Conservation (phyloP, 2,888 invertebrate genomes). For the Himalopsyche kuldschensis region DNA sequence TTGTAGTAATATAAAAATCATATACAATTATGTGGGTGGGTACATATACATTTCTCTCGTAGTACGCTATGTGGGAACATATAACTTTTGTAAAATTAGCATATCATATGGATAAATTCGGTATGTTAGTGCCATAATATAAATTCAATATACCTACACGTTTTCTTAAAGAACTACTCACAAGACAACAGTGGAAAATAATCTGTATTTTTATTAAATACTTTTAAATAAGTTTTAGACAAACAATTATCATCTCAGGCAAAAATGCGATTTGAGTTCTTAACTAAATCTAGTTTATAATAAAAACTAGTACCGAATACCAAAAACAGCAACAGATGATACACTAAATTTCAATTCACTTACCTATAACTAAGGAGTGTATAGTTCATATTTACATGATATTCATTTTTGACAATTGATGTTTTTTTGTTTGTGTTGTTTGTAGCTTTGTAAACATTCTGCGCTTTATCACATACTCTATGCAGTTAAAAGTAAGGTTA, state of each 20-base stretch:
- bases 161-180: constrained; percentile 16
- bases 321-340: neutral
- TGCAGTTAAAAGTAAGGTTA: neutral
- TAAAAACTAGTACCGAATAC: neutral
- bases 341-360: neutral
- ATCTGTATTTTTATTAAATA: neutral
- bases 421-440: neutral
- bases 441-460: neutral
- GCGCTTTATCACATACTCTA: neutral
- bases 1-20: neutral
- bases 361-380: neutral
- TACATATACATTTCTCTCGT: neutral
- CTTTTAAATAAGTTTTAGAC: neutral
- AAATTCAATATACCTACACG: constrained; percentile 1
- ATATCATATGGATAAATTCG: neutral
- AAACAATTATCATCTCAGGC: neutral
- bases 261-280: neutral
- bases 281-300: neutral
- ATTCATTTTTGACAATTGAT: neutral
- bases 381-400: neutral
- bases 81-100: neutral
- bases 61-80: neutral
- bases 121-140: neutral
- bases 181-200: constrained; percentile 25
- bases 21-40: neutral